phyloP scores from a whole-genome alignment of 2,888 invertebrate genomes.

The Lamellibrachia columna region DNA sequence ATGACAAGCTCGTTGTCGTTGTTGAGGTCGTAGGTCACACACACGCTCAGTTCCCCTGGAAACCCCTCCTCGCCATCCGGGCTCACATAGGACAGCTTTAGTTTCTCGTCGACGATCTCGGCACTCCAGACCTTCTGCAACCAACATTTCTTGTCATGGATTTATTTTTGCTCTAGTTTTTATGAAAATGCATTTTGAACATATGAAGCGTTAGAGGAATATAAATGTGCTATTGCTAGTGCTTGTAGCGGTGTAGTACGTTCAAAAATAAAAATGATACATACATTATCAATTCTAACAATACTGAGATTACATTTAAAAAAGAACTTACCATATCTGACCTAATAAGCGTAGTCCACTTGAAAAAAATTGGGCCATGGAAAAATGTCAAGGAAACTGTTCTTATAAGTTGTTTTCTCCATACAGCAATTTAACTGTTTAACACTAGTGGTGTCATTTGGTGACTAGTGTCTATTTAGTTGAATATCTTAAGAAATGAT shows the following conservation, averaged over 20 bases:
- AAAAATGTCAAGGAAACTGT: too few relatives aligned
- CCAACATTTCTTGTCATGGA: background rate
- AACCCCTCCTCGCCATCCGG: conserved; percentile 84
- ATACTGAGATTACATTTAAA: background rate
- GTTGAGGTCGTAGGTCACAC: conserved; percentile 77
- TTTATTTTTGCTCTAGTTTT: background rate
- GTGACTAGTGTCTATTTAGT: too few relatives aligned
- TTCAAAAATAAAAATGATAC: background rate
- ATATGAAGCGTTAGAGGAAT: background rate
- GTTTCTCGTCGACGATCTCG: conserved; percentile 71
- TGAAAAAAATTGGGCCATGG: too few relatives aligned
- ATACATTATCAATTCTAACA: background rate
- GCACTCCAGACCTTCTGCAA: conserved; percentile 76
- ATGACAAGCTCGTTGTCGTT: conserved; percentile 78
- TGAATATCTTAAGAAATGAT: too few relatives aligned
- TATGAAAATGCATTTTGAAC: background rate
- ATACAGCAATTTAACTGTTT: too few relatives aligned
- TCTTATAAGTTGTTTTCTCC: too few relatives aligned
- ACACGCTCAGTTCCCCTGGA: conserved; percentile 82
- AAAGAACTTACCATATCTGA: background rate
- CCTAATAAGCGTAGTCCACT: too few relatives aligned
- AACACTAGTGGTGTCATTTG: too few relatives aligned
- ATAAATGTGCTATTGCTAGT: background rate
- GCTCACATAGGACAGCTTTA: conserved; percentile 80
- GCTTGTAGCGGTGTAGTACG: background rate